Conservation (phyloP, 2,797 vertebrate species). For the Enteromius viviparus region DNA sequence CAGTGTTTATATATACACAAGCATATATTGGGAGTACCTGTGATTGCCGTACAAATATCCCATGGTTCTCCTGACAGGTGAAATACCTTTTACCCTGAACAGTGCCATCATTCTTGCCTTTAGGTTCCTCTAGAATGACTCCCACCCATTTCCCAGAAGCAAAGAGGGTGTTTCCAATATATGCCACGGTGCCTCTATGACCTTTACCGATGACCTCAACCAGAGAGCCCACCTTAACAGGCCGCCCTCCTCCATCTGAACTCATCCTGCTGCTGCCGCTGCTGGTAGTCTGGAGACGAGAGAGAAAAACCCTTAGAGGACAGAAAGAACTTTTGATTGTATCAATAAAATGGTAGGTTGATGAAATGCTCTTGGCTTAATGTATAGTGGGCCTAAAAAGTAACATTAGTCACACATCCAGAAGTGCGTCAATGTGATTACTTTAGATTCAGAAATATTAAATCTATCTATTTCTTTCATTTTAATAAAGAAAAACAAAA, state of each 20-base stretch:
- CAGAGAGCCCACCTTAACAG: constrained; percentile 88
- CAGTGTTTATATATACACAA: constrained; percentile 20
- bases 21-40: constrained; percentile 78
- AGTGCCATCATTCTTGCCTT: constrained; percentile 95
- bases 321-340: constrained; percentile 39
- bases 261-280: constrained; percentile 91
- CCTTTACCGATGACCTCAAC: constrained; percentile 96
- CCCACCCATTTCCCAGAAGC: constrained; percentile 97
- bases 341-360: constrained; percentile 16
- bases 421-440: too few relatives aligned
- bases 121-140: constrained; percentile 92
- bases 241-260: constrained; percentile 81
- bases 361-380: background rate
- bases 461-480: too few relatives aligned
- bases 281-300: constrained; percentile 76
- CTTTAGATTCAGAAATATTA: too few relatives aligned
- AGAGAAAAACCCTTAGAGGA: background rate
- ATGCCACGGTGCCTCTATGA: constrained; percentile 89
- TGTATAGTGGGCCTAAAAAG: background rate
- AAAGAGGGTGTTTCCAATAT: constrained; percentile 94
- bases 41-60: constrained; percentile 95
- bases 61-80: constrained; percentile 92
- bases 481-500: too few relatives aligned
- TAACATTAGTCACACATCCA: too few relatives aligned
- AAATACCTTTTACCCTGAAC: constrained; percentile 97